phyloP scores from a whole-genome alignment of 2,888 invertebrate species.

The Mesoligia furuncula region DNA sequence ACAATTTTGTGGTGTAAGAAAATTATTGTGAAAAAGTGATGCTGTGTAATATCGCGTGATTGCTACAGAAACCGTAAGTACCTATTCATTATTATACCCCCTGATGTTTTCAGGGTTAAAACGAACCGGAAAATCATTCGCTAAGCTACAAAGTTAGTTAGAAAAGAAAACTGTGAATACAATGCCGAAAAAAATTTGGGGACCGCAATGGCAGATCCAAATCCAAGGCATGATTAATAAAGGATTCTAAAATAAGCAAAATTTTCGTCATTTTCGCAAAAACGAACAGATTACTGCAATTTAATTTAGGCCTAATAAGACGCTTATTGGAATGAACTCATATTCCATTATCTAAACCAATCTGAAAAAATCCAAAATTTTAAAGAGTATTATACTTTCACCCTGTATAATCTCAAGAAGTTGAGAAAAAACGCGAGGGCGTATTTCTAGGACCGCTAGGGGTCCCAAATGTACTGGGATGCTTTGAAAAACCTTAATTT shows the following conservation, averaged over 20 bases:
- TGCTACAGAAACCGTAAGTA: constrained; percentile 82
- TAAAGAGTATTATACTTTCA: neutral
- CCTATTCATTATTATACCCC: constrained; percentile 16
- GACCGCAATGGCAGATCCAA: accelerated
- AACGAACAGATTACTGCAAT: constrained; percentile 17
- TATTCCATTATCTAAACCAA: neutral
- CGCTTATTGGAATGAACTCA: constrained; percentile 62
- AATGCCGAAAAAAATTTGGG: neutral
- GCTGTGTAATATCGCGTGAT: constrained; percentile 80
- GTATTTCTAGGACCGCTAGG: neutral
- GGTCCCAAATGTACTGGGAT: constrained; percentile 24
- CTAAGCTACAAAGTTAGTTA: neutral
- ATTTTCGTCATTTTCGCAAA: constrained; percentile 1
- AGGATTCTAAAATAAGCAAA: neutral
- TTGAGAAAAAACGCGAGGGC: neutral
- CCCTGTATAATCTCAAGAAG: neutral
- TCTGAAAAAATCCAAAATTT: neutral
- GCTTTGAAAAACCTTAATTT: neutral
- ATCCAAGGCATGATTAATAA: neutral
- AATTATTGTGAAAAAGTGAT: constrained; percentile 84
- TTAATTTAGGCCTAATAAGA: constrained; percentile 76
- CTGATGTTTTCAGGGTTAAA: neutral
- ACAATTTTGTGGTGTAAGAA: constrained; percentile 75
- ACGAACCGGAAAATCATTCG: neutral
- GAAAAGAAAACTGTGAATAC: neutral